Evolutionary conservation across 2,797 vertebrate genomes (phyloP).

Genomic region (Gallinago nigripennis): DNA sequence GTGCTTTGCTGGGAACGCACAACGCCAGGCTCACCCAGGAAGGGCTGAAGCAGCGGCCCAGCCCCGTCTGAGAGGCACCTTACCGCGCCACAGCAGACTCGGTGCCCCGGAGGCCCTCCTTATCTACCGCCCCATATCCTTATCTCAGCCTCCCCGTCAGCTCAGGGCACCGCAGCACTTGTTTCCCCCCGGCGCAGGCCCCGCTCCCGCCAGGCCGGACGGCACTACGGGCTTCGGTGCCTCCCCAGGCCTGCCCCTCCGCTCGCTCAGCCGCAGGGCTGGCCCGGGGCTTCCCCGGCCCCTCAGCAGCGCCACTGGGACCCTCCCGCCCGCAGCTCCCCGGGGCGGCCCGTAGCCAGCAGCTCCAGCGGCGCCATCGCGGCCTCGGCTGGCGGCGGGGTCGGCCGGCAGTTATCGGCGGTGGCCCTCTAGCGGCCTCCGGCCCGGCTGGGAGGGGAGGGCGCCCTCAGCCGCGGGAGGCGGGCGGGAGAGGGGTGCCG

Average conservation of each 20-base stretch:
- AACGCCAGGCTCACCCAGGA: rapidly evolving
- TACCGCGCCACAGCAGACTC: background rate
- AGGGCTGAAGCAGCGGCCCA: background rate
- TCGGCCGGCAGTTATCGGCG: background rate
- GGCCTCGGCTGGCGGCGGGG: background rate
- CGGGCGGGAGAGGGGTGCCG: background rate
- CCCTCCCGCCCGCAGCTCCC: too few relatives aligned
- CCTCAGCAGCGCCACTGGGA: rapidly evolving
- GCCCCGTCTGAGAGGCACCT: background rate
- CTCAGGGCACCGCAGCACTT: background rate
- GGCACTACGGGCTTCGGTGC: rapidly evolving
- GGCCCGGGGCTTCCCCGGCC: background rate
- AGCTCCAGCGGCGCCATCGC: background rate
- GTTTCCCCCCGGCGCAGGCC: background rate
- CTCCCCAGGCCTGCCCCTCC: background rate
- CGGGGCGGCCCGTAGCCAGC: background rate
- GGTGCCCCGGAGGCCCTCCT: background rate
- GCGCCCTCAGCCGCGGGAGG: too few relatives aligned
- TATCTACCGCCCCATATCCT: background rate
- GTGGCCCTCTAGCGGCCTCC: background rate
- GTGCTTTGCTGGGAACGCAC: rapidly evolving
- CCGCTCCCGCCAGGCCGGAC: background rate
- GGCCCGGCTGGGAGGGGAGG: too few relatives aligned
- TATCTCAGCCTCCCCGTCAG: background rate
- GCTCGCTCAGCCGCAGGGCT: background rate